phyloP scores from a whole-genome alignment of 2,113 vertebrate genomes.

The Crypturellus undulatus region DNA sequence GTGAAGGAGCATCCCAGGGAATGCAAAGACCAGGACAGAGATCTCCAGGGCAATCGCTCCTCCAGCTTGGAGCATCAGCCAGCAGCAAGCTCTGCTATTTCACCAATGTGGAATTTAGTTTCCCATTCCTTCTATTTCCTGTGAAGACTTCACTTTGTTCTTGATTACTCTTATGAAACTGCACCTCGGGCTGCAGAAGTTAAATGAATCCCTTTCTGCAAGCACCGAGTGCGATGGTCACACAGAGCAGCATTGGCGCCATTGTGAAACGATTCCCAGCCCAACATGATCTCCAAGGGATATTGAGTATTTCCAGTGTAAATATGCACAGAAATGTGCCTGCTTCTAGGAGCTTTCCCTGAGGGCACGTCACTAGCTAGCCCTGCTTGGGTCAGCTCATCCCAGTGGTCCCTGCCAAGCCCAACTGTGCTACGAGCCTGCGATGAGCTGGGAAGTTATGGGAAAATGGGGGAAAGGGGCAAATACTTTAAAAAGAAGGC shows the following conservation, averaged over 20 bases:
- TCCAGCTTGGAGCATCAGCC: neutral
- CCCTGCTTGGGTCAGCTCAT: too few relatives aligned
- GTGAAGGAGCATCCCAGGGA: neutral
- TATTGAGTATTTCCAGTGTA: fast-evolving
- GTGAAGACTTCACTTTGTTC: too few relatives aligned
- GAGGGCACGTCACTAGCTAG: neutral
- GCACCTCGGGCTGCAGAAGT: neutral
- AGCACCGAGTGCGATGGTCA: neutral
- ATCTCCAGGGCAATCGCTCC: neutral
- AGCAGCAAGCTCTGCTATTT: neutral
- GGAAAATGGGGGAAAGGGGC: neutral
- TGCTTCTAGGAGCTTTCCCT: neutral
- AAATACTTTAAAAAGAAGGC: neutral
- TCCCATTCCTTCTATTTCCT: neutral
- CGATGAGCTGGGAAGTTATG: neutral
- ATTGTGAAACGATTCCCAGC: neutral
- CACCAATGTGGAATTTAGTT: neutral
- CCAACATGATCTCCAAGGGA: neutral
- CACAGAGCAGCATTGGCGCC: fast-evolving
- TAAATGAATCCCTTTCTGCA: neutral
- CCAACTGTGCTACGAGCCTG: too few relatives aligned
- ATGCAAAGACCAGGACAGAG: neutral
- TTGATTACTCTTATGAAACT: neutral
- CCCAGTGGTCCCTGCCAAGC: too few relatives aligned
- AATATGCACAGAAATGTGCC: fast-evolving